Evolutionary conservation across 2,113 vertebrate species (phyloP), one percentile per base, ranked within the genome.

Genomic region (Marmota monax): DNA sequence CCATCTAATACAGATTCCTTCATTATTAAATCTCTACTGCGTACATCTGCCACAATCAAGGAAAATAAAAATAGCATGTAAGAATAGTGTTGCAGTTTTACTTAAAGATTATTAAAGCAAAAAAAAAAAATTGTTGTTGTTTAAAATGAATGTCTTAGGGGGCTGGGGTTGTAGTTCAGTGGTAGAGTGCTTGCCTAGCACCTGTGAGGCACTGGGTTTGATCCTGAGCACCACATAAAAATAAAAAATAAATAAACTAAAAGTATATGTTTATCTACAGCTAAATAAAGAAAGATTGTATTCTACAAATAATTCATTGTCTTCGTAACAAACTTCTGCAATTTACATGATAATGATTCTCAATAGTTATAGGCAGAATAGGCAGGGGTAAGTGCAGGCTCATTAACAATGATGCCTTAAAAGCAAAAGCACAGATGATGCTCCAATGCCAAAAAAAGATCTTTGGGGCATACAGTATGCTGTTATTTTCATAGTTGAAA

Each of bases 251-350:
- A 18, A 56, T 56, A 56, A 56, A 58, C 5, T 58, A 20, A 58
- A 58, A 18, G 56, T 58, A 58, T 7, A 14, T 58, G 56, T 58
- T 6, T 7, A 58, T 58, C 56, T 58, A 58, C 18, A 58, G 20
- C 5, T 58, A 58, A 20, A 58, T 20, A 20, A 58, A 20, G 14
- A 58, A 18, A 58, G 18, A 53, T 16, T 23, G 4, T 77, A 34
- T 94, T 90, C 29, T 51, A 72, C 17, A 84, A 84, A 45, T 25
- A 63, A 70, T 73, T 32, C 10, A 82, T 34, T 90, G 86, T 96
- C 45, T 96, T 87, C 27, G 58, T 74, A 80, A 79, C 32, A 39
- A 58, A 58, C 32, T 3, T 56, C 6, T 56, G 3, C 65, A 74
- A 16, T 69, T 76, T n/a, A 79, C 51, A n/a, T 14, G 1, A 22